Percentiles rank a stretch among this genome's conserved stretches.
Evolutionary conservation across 2,113 vertebrate species (phyloP).

Genomic region (Sceloporus tristichus): DNA sequence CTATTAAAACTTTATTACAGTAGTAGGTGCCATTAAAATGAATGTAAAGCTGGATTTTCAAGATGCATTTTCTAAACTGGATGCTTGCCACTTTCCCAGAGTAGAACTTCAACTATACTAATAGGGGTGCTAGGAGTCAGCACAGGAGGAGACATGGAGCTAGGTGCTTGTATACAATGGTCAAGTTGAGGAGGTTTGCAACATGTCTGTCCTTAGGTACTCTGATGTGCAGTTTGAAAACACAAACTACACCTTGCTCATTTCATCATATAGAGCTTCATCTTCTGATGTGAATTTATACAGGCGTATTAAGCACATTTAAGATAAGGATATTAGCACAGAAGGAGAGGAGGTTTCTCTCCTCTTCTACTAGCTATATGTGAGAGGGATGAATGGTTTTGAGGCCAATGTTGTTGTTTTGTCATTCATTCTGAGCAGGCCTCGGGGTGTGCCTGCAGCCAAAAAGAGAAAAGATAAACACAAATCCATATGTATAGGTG

Average conservation of each 20-base stretch:
- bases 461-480: not conserved
- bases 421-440: not conserved
- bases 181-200: not conserved
- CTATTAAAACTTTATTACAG: constrained; percentile 34
- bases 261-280: not conserved
- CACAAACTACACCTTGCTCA: not conserved
- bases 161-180: not conserved
- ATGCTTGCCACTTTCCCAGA: not conserved
- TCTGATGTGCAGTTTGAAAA: not conserved
- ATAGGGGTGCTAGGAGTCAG: not conserved
- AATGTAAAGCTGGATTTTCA: constrained; percentile 1
- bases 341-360: too few species aligned
- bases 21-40: constrained; percentile 44
- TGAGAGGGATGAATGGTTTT: not conserved
- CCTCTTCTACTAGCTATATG: not conserved
- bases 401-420: not conserved
- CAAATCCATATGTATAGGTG: too few species aligned
- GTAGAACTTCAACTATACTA: not conserved
- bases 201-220: not conserved
- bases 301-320: not conserved
- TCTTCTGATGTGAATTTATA: not conserved
- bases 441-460: not conserved
- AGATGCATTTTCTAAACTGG: not conserved
- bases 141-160: not conserved
- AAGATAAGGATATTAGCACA: too few species aligned